These are phyloP conservation scores for Meandrina meandrites DNA, from an alignment of 92 coral and sea anemone genomes.

Conservation along the genomic window DNA sequence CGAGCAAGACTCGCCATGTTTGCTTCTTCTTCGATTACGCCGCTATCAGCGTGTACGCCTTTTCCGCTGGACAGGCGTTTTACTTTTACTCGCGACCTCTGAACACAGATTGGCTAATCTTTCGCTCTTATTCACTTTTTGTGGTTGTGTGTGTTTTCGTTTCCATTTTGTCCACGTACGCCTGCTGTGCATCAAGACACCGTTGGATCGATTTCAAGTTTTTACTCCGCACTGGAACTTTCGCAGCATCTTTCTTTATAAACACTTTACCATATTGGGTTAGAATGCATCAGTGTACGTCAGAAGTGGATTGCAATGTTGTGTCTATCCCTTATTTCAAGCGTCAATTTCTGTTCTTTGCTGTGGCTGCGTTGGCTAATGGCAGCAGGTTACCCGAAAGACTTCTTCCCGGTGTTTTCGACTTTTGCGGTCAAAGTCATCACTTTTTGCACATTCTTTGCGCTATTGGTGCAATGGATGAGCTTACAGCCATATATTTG, in stretches of 20 bases:
- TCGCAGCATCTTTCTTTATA: conserved; percentile 67
- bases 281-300: conserved; percentile 69
- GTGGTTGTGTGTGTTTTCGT: conserved; percentile 60
- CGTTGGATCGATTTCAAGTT: conserved; percentile 79
- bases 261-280: conserved; percentile 81
- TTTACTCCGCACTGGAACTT: conserved; percentile 81
- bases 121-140: conserved; percentile 62
- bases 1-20: conserved; percentile 80
- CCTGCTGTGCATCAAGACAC: conserved; percentile 94
- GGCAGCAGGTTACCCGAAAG: conserved; percentile 85
- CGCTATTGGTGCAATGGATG: conserved; percentile 84
- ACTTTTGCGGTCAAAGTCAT: conserved; percentile 91
- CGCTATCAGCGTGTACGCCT: conserved; percentile 88
- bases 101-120: conserved; percentile 47
- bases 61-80: conserved; percentile 88
- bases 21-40: conserved; percentile 98
- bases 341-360: conserved; percentile 80
- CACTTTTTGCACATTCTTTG: conserved; percentile 94
- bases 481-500: conserved; percentile 69
- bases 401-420: conserved; percentile 84
- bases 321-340: conserved; percentile 75
- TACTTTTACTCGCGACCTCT: conserved; percentile 91
- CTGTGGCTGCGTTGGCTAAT: conserved; percentile 87
- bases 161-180: conserved; percentile 67
- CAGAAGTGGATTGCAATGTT: conserved; percentile 65